Evolutionary conservation across 2,888 invertebrate species (phyloP), one percentile per base, ranked within the genome.

Genomic region (Caenorhabditis parvicauda): DNA sequence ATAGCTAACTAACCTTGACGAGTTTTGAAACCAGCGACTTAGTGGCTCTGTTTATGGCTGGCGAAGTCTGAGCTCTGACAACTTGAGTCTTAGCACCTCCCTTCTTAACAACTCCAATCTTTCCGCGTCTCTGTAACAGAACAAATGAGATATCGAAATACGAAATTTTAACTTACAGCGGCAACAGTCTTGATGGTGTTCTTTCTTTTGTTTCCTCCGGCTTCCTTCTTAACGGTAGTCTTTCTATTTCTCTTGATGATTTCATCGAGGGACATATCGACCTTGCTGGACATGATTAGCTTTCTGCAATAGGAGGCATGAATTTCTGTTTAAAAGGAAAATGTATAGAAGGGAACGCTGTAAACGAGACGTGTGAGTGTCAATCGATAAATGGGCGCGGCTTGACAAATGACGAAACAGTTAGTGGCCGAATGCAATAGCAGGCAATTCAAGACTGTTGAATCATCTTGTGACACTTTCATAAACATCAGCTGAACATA

Each of bases 191-290:
- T 42, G 1, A n/a, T 21, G 14, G 44, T 52, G 2, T 17, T 24
- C 25, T 54, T 54, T 25, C 49, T 56, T 21, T 52, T 25, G 2
- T n/a, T n/a, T n/a, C n/a, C n/a, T n/a, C n/a, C n/a, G n/a, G n/a
- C n/a, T n/a, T n/a, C 9, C 9, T 32, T 32, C n/a, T 32, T 32
- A n/a, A 9, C 35, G 35, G 35, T 32, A 9, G 35, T 28, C 42
- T 2, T 25, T 28, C 9, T 39, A 45, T 22, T 56, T 57, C 46
- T 25, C 45, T 52, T 62, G 54, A 62, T 62, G 28, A 62, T 62
- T 1, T 62, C 62, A 41, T 62, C 62, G 35, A 62, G 49, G 1
- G 62, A 52, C 62, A 62, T 62, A 29, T 52, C 58, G 41, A 62
- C 35, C 42, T 54, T 62, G 28, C 58, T 57, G 43, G 58, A 39